A percentile compares a stretch with the other conserved stretches of the same genome.
phyloP scores from a whole-genome alignment of 92 coral and sea anemone genomes.

The Pocillopora meandrina region DNA sequence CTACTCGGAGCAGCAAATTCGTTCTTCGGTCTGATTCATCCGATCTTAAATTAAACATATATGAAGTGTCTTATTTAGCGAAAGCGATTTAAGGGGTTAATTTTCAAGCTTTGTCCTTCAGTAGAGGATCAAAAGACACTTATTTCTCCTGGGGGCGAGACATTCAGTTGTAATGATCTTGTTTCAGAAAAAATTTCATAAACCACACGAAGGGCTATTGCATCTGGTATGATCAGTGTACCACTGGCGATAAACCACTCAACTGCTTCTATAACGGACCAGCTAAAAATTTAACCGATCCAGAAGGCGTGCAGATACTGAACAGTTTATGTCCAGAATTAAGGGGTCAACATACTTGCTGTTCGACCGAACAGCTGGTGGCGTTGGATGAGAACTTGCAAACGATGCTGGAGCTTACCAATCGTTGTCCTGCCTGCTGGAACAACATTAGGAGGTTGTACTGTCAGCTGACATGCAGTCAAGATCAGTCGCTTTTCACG shows the following conservation, averaged over 20 bases:
- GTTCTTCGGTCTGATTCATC: too few relatives aligned
- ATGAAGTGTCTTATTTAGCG: too few relatives aligned
- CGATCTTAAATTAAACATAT: too few relatives aligned
- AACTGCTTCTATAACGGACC: constrained; percentile 92
- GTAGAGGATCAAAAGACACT: too few relatives aligned
- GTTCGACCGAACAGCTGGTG: constrained; percentile 61
- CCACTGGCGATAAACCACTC: constrained; percentile 23
- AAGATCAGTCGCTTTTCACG: constrained; percentile 83
- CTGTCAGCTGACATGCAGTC: constrained; percentile 82
- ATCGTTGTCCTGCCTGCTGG: constrained; percentile 95
- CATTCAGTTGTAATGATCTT: background rate
- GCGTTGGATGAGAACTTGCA: constrained; percentile 55
- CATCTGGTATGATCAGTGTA: constrained; percentile 90
- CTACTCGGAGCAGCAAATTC: too few relatives aligned
- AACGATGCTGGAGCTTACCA: constrained; percentile 65
- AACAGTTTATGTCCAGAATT: constrained; percentile 73
- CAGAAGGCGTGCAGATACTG: constrained; percentile 57
- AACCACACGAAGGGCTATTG: constrained; percentile 86
- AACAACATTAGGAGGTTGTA: constrained; percentile 82
- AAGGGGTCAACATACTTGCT: constrained; percentile 68
- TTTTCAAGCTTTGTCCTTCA: too few relatives aligned
- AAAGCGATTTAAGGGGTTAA: too few relatives aligned
- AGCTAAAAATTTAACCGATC: constrained; percentile 68
- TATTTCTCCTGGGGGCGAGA: too few relatives aligned
- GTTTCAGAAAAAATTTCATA: constrained; percentile 4